Evolutionary conservation across 1,140 invertebrate species (phyloP), one percentile per base, ranked within the genome.

Genomic region (Heliconius nattereri): DNA sequence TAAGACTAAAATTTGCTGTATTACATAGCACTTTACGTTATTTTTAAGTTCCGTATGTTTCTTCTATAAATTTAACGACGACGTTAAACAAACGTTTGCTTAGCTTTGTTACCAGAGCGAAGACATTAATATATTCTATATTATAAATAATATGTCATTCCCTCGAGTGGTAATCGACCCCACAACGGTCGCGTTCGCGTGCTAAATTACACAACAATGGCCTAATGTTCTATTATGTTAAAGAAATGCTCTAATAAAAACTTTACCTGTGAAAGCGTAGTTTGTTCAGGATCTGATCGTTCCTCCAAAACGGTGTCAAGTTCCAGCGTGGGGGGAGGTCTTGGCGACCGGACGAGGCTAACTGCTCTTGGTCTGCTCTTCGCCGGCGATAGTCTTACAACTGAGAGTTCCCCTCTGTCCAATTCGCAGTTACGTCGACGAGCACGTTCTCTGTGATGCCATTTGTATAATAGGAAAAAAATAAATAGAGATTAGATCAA

Each of bases 271-370:
- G 92, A 93, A 0, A 91, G 32, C 11, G 92, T 94, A 20, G 96
- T 96, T 88, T 96, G 96, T 89, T 98, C 97, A 11, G 96, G 96
- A 89, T 97, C 97, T 49, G 95, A 95, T 80, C 96, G 95, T 87
- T 98, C 97, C 89, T 98, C 97, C 20, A 98, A 95, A 16, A 98
- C 97, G 0, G 97, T 98, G 87, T 97, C 97, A 84, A 98, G 93
- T 88, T 98, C 97, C 49, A 97, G 88, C 1, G 96, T 96, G 16
- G 97, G 96, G 80, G 97, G 97, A 23, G 95, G 80, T 92, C 97
- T 88, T 94, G 95, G 85, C 91, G 95, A 94, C 90, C 97, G 93
- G 86, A 96, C 96, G 81, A 97, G 91, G 81, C 96, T 96, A 78
- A 97, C 95, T 37, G 96, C 95, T 86, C 97, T 95, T 75, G 95